Base-by-base conservation (phyloP, 2,888 invertebrate genomes). In the Cosmopolites sordidus region DNA sequence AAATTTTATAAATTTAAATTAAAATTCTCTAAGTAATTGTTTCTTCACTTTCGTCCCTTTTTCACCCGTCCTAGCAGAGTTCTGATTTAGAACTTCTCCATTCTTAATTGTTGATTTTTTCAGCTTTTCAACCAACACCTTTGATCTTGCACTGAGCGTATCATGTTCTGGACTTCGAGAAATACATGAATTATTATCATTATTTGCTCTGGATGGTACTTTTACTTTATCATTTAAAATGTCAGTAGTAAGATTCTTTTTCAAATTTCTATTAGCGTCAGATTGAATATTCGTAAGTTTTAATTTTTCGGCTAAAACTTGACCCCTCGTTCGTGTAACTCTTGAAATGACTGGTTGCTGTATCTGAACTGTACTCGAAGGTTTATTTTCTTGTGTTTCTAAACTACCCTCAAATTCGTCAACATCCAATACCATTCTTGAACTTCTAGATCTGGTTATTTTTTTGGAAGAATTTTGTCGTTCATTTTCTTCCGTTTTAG, bases 101-200 rank as follows among this genome's bases (percentile, higher is more conserved):
- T 33, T 33, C n/a, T 33, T 33, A 12, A 33, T 11, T 4, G 48
- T 45, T 8, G 55, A 52, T 16, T 47, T 40, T 46, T 48, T 58
- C 9, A 60, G 15, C 48, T 56, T 60, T 37, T 58, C 58, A 9
- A 60, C 46, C 22, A 60, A 43, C 14, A 54, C 22, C 40, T 52
- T 58, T 1, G 54, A 50, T 11, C 55, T 59, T 1, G 49, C 39
- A 17, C 45, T 56, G 30, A 51, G 14, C 8, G 18, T 30, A 38
- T 12, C 15, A 43, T 55, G 47, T 6, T 27, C 44, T 1, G 53
- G 48, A 6, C 45, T 37, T 12, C 40, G 42, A 1, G 40, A 27
- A 22, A 43, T 22, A 1, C 33, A 50, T 30, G 1, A 27, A 47
- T 43, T 11, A 30, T 14, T 6, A 47, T 43, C 12, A 30, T 14